Evolutionary conservation across 2,888 invertebrate species (phyloP).

Genomic region (Drosophila antonietae): DNA sequence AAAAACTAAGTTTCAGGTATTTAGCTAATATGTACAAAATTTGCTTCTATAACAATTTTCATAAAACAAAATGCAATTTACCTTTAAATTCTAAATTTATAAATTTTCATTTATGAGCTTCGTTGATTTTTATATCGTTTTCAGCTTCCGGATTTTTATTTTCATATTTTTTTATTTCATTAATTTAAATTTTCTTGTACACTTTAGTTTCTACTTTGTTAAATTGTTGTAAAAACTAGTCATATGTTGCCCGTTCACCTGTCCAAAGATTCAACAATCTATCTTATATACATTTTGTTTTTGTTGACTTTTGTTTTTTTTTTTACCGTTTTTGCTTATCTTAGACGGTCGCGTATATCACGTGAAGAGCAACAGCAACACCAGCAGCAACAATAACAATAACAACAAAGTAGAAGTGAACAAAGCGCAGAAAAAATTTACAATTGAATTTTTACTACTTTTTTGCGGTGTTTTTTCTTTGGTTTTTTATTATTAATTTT

Average conservation of each 20-base stretch:
- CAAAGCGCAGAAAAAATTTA: constrained; percentile 22
- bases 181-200: constrained; percentile 4
- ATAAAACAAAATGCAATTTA: neutral
- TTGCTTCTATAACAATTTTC: no score
- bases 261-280: constrained; percentile 40
- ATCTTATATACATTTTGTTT: constrained; percentile 20
- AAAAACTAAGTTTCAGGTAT: no score
- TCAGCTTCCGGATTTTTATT: no score
- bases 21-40: no score
- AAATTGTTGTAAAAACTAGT: constrained; percentile 18
- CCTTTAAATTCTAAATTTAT: neutral
- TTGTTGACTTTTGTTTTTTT: constrained; percentile 15
- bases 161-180: neutral
- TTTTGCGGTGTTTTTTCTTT: constrained; percentile 32
- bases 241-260: constrained; percentile 33
- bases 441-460: constrained; percentile 41
- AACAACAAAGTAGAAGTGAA: constrained; percentile 18
- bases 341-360: constrained; percentile 58
- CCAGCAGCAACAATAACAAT: neutral
- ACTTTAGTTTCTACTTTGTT: constrained; percentile 6
- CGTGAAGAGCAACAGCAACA: constrained; percentile 55
- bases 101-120: neutral
- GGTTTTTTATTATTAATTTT: constrained; percentile 10
- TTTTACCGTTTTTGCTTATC: constrained; percentile 58
- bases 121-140: neutral